A percentile compares a stretch with the other conserved stretches of the same genome.
These are phyloP conservation scores for Drosophila takahashii DNA, from an alignment of 1,140 invertebrate genomes.

Conservation along the genomic window DNA sequence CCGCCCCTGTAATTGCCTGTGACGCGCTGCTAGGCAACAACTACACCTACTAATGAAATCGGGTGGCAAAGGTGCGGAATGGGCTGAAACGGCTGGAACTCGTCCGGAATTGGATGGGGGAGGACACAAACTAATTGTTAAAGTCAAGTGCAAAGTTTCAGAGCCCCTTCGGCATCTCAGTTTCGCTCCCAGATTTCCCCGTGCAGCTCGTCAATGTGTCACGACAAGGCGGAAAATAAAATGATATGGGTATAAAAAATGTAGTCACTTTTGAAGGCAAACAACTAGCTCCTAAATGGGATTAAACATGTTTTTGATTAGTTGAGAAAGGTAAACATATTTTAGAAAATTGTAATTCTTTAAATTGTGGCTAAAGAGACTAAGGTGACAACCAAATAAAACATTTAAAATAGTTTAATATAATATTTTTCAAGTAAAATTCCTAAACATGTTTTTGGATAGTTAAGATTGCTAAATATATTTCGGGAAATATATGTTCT, in stretches of 20 bases:
- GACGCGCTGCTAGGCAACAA: constrained; percentile 66
- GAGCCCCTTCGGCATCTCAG: constrained; percentile 11
- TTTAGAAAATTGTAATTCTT: neutral
- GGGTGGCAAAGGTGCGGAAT: constrained; percentile 4
- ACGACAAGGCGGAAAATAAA: constrained; percentile 5
- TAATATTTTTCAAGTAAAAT: no score
- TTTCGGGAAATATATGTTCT: no score
- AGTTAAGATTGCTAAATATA: no score
- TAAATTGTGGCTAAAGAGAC: neutral
- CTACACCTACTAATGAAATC: constrained; percentile 43
- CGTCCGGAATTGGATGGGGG: constrained; percentile 7
- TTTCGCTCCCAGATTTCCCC: neutral
- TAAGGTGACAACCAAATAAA: neutral
- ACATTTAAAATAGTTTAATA: no score
- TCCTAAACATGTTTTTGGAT: no score
- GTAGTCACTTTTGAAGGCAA: neutral
- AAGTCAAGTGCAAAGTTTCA: constrained; percentile 63
- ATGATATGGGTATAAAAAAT: neutral
- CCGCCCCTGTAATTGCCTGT: constrained; percentile 75
- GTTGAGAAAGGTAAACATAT: no score
- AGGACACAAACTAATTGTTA: constrained; percentile 55
- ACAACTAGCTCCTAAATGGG: neutral
- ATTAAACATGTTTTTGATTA: constrained; percentile 1
- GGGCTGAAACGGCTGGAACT: constrained; percentile 1
- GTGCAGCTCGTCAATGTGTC: constrained; percentile 42